Percentiles rank a stretch among this genome's conserved stretches.
phyloP scores from a whole-genome alignment of 1,140 invertebrate genomes.

The Nylanderia fulva region DNA sequence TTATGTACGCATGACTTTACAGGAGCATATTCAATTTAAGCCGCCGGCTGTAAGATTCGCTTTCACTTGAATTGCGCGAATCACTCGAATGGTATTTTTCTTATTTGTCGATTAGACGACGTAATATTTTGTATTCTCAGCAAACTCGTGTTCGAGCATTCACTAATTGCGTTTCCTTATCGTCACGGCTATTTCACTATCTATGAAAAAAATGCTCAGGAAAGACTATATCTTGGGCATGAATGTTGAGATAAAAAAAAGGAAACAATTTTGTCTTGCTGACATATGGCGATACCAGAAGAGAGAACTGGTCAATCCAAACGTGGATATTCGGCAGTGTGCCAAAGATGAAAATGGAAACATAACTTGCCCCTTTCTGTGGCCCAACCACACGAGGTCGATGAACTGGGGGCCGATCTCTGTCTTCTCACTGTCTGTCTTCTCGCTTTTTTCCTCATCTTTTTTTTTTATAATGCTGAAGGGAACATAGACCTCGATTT shows the following conservation, averaged over 20 bases:
- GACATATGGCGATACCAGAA: constrained; percentile 52
- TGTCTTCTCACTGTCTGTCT: constrained; percentile 40
- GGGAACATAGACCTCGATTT: not conserved
- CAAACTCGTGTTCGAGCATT: not conserved
- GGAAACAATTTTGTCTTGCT: constrained; percentile 26
- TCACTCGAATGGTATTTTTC: not conserved
- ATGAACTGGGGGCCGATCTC: constrained; percentile 72
- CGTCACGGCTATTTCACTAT: not conserved
- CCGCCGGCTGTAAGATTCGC: constrained; percentile 28
- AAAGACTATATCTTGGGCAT: not conserved
- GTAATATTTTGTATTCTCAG: not conserved
- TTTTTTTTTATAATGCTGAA: constrained; percentile 14
- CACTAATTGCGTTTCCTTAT: not conserved
- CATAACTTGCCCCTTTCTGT: constrained; percentile 80
- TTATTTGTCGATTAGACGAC: not conserved
- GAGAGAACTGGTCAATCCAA: constrained; percentile 63
- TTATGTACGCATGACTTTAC: constrained; percentile 66
- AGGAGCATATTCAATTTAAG: constrained; percentile 59
- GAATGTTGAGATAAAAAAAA: not conserved
- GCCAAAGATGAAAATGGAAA: constrained; percentile 85
- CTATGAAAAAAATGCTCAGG: not conserved
- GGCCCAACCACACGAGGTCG: constrained; percentile 67
- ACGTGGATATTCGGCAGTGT: constrained; percentile 75
- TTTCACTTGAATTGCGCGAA: constrained; percentile 58
- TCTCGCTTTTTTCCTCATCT: constrained; percentile 15